phyloP scores from a whole-genome alignment of 2,888 invertebrate genomes.

The Criorhina ranunculi region DNA sequence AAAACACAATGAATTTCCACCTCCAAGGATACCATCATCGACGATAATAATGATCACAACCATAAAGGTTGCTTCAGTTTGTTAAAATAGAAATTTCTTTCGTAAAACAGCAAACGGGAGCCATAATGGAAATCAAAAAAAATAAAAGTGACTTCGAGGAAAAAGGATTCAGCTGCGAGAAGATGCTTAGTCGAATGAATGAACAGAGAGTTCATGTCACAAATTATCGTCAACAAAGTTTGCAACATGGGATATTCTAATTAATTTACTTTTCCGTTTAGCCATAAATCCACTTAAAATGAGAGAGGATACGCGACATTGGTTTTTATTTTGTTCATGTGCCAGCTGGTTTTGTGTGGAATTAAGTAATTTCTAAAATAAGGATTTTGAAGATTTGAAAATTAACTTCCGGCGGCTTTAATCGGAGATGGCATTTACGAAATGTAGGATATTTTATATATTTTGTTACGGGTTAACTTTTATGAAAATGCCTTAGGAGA shows the following conservation, averaged over 20 bases:
- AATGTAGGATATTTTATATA: no score
- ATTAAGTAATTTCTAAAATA: not conserved
- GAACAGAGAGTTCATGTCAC: conserved; percentile 10
- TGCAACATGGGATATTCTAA: conserved; percentile 37
- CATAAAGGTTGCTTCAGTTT: conserved; percentile 8
- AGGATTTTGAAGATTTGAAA: no score
- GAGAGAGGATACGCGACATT: not conserved
- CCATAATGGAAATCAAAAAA: conserved; percentile 41
- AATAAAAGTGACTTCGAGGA: conserved; percentile 4
- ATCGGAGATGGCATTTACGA: no score
- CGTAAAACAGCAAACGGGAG: not conserved
- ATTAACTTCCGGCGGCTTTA: no score
- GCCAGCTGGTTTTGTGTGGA: not conserved
- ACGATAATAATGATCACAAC: conserved; percentile 12
- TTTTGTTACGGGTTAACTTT: no score
- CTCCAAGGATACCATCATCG: conserved; percentile 8
- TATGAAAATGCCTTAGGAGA: no score
- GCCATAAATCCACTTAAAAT: conserved; percentile 35
- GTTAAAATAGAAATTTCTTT: conserved; percentile 13
- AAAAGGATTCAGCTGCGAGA: conserved; percentile 25
- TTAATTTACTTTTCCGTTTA: conserved; percentile 48
- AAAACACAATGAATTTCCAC: not conserved
- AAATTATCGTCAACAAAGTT: conserved; percentile 11
- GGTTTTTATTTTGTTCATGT: not conserved
- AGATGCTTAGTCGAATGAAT: conserved; percentile 31